Conservation (phyloP, 2,113 vertebrate genomes). For the Muntiacus reevesi region DNA sequence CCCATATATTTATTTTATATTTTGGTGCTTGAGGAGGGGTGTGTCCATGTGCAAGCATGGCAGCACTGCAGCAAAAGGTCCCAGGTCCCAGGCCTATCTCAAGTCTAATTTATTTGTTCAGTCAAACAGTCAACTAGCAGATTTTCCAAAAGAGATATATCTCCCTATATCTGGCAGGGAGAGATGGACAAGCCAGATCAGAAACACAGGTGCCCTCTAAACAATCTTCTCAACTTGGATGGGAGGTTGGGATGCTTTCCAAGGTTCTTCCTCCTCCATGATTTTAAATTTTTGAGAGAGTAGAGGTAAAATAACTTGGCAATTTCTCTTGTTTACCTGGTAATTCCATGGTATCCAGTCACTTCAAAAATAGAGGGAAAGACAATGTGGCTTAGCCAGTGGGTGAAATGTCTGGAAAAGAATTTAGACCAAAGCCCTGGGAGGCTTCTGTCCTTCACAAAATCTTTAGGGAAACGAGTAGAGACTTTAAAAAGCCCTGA, state of each 20-base stretch:
- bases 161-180: not conserved
- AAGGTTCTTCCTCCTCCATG: not conserved
- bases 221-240: not conserved
- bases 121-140: not conserved
- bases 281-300: not conserved
- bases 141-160: not conserved
- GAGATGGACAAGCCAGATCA: not conserved
- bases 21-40: not conserved
- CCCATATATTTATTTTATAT: not conserved
- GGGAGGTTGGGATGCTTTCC: not conserved
- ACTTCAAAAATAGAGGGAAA: not conserved
- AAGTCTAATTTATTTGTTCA: conserved; percentile 26
- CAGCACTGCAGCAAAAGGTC: not conserved
- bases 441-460: not conserved
- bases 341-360: not conserved
- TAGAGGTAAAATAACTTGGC: not conserved
- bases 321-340: not conserved
- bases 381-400: not conserved
- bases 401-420: not conserved
- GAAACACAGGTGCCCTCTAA: not conserved
- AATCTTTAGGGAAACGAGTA: not conserved
- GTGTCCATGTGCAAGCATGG: not conserved
- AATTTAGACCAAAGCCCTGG: not conserved
- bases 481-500: not conserved
- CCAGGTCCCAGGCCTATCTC: not conserved